Base-by-base conservation (phyloP, 2,113 vertebrate species). In the Oncorhynchus kisutch region DNA sequence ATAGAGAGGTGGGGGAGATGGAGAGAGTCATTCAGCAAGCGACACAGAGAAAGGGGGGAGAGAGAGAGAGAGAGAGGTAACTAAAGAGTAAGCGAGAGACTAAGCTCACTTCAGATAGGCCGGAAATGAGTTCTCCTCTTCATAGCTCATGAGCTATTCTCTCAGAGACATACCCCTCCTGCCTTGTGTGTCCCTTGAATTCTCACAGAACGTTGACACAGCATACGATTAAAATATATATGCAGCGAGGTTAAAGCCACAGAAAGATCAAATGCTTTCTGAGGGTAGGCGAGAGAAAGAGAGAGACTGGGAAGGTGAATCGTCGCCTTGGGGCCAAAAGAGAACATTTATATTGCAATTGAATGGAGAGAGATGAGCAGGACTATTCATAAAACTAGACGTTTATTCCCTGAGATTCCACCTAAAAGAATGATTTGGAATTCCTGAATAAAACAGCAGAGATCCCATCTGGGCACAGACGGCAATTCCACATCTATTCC, bases 71-170 rank as follows among this genome's bases (percentile, higher is more conserved):
- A 65, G 64, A 68, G 73, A 75, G 64, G 39, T 45, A 11, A 45
- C 9, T 12, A 3, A 11, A 49, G 64, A 11, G 24, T 18, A 34
- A 67, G 34, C 22, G 6, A 31, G n/a, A 29, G 54, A 62, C 16
- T 12, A 20, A 39, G 34, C 65, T 4, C 34, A 78, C 79, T 75
- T 84, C 69, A 87, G 89, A 91, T 88, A 90, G 88, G 78, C 89
- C 88, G 82, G 87, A 92, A 94, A 94, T 92, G 83, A 91, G 89
- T 93, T 92, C 91, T 89, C 84, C 78, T 85, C 89, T 8, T 80
- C 85, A 94, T 92, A 91, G 84, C 91, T 92, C 90, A 92, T 92
- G 86, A 85, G 79, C 82, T 85, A 83, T 90, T 91, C 86, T 89
- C 86, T 85, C 85, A 45, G 82, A 85, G 87, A 86, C 78, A 75